These are phyloP conservation scores for Cyclargus thomasi DNA, from an alignment of 1,140 invertebrate genomes.

Conservation along the genomic window DNA sequence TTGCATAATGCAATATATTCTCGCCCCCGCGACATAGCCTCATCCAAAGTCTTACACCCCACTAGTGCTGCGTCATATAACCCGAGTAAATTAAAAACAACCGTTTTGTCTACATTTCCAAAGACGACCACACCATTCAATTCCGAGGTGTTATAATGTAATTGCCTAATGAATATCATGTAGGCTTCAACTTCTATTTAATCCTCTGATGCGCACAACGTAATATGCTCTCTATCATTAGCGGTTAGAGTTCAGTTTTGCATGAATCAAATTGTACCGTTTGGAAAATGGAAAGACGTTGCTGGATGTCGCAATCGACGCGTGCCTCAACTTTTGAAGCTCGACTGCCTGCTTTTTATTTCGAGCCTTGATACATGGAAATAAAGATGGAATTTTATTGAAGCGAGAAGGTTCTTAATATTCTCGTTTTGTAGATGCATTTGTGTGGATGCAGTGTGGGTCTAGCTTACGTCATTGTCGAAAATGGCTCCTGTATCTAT, in stretches of 20 bases:
- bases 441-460: slow-evolving; percentile 40
- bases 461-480: slow-evolving; percentile 44
- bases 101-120: background rate
- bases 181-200: slow-evolving; percentile 37
- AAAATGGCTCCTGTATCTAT: slow-evolving; percentile 33
- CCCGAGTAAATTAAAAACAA: slow-evolving; percentile 27
- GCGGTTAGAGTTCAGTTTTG: slow-evolving; percentile 24
- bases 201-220: background rate
- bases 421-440: slow-evolving; percentile 28
- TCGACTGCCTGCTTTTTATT: slow-evolving; percentile 30
- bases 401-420: background rate
- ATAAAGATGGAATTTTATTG: background rate
- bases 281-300: slow-evolving; percentile 44
- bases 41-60: slow-evolving; percentile 42
- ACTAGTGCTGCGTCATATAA: slow-evolving; percentile 46
- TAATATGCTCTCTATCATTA: slow-evolving; percentile 33
- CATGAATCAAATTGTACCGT: slow-evolving; percentile 33
- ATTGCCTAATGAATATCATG: slow-evolving; percentile 61
- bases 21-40: slow-evolving; percentile 46
- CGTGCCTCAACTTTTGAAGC: slow-evolving; percentile 46
- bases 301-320: slow-evolving; percentile 54
- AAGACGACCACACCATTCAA: slow-evolving; percentile 13
- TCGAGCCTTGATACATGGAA: slow-evolving; percentile 30
- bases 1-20: slow-evolving; percentile 47
- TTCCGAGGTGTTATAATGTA: slow-evolving; percentile 29